Evolutionary conservation across 2,888 invertebrate species (phyloP).

Genomic region (Agrochola macilenta): DNA sequence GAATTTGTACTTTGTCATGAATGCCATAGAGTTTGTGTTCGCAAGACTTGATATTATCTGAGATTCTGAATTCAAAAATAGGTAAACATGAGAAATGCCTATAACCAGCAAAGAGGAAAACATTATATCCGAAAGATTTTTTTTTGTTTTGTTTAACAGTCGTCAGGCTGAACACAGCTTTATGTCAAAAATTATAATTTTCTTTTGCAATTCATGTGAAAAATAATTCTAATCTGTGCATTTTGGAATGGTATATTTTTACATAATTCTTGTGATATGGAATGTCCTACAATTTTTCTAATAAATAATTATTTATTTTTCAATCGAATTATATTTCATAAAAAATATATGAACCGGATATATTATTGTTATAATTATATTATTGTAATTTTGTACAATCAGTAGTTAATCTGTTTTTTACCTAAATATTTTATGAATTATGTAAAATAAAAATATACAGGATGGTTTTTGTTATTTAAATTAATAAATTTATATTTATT

Average conservation of each 20-base stretch:
- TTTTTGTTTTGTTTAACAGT: not conserved
- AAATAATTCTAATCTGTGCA: slow-evolving; percentile 26
- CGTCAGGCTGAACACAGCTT: slow-evolving; percentile 40
- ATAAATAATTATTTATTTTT: slow-evolving; percentile 33
- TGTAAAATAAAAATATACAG: not conserved
- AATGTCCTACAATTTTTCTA: slow-evolving; percentile 44
- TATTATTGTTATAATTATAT: slow-evolving; percentile 34
- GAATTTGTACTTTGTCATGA: not conserved
- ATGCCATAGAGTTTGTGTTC: not conserved
- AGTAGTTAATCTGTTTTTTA: slow-evolving; percentile 14
- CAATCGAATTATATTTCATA: slow-evolving; percentile 37
- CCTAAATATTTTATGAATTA: slow-evolving; percentile 1
- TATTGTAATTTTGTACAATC: slow-evolving; percentile 54
- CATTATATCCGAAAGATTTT: not conserved
- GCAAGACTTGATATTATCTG: not conserved
- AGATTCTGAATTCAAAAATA: not conserved
- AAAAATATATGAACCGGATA: slow-evolving; percentile 48
- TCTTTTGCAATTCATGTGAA: slow-evolving; percentile 27
- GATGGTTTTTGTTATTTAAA: not conserved
- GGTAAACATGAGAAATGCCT: not conserved
- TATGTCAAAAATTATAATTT: slow-evolving; percentile 44
- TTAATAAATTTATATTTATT: not conserved
- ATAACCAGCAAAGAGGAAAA: not conserved
- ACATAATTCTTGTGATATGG: slow-evolving; percentile 46
- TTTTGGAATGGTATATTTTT: slow-evolving; percentile 42